phyloP scores from a whole-genome alignment of 2,113 vertebrate genomes.

The Neolamprologus sp. region DNA sequence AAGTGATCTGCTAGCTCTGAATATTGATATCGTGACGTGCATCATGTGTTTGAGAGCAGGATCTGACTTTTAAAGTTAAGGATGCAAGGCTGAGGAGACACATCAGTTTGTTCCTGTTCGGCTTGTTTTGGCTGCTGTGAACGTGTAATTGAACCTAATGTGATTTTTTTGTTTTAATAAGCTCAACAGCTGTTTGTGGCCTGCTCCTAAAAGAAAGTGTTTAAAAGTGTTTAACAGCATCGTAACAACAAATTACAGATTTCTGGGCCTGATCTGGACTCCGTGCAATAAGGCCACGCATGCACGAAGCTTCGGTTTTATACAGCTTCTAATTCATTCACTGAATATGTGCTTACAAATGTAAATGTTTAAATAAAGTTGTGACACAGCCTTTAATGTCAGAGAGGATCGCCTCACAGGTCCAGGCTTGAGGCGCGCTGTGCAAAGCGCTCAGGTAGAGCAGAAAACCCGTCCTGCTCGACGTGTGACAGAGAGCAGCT shows the following conservation, averaged over 20 bases:
- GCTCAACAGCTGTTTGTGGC: background rate
- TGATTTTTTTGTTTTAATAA: background rate
- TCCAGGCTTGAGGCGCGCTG: background rate
- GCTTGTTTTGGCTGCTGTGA: background rate
- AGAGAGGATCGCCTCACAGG: background rate
- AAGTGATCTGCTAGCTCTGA: background rate
- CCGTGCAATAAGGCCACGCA: background rate
- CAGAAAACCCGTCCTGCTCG: background rate
- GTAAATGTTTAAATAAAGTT: background rate
- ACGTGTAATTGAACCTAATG: background rate
- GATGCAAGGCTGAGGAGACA: background rate
- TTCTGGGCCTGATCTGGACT: background rate
- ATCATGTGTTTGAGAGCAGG: background rate
- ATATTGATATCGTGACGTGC: accelerated
- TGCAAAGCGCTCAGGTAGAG: background rate
- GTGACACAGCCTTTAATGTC: background rate
- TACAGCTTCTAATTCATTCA: background rate
- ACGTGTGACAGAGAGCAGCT: background rate
- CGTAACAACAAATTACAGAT: accelerated
- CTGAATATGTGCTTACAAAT: background rate
- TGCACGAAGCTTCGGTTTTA: accelerated
- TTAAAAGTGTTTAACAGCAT: background rate
- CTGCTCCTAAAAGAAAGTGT: accelerated
- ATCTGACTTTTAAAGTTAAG: background rate
- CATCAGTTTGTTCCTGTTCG: background rate